A percentile compares a stretch with the other conserved stretches of the same genome.
Conservation (phyloP, 2,888 invertebrate species). For the Phengaris arion region DNA sequence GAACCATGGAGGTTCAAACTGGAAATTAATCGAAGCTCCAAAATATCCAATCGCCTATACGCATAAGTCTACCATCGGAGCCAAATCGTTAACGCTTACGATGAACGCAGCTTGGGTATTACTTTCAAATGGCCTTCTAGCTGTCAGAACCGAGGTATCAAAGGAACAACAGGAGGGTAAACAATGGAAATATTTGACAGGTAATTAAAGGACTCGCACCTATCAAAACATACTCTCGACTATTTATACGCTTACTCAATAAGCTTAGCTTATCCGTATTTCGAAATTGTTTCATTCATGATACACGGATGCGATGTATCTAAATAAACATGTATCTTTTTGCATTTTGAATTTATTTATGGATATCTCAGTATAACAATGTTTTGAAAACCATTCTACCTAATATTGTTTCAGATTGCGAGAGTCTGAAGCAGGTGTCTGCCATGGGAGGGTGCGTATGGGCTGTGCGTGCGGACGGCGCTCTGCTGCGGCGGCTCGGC, state of each 20-base stretch:
- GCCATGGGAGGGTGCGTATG: constrained; percentile 86
- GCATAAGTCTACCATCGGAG: constrained; percentile 60
- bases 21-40: constrained; percentile 88
- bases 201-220: constrained; percentile 36
- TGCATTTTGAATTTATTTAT: no score
- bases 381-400: not conserved
- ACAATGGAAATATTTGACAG: constrained; percentile 86
- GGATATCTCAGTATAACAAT: no score
- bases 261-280: no score
- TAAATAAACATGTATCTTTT: no score
- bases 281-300: no score
- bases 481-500: constrained; percentile 85
- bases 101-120: constrained; percentile 88
- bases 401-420: constrained; percentile 53
- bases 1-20: constrained; percentile 83
- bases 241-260: no score
- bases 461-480: constrained; percentile 86
- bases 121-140: constrained; percentile 85
- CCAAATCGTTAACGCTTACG: constrained; percentile 88
- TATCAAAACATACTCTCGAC: not conserved
- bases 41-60: constrained; percentile 56
- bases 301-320: no score
- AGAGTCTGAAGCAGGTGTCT: constrained; percentile 85
- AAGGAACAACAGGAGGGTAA: constrained; percentile 89
- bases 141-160: constrained; percentile 88